Evolutionary conservation across 2,113 vertebrate species (phyloP).

Genomic region (Perccottus glenii): DNA sequence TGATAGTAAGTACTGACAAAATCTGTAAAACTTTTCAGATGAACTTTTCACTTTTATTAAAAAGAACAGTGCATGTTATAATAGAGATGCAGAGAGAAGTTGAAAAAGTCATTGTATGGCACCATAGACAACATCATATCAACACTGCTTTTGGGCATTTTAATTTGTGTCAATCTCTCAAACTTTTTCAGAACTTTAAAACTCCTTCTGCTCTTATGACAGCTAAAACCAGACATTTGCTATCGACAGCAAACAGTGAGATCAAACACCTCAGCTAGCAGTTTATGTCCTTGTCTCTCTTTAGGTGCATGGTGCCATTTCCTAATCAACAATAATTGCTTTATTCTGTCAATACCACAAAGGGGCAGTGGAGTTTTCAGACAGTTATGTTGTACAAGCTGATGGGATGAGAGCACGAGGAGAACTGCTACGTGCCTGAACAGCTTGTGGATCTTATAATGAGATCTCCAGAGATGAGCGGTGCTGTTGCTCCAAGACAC

Average conservation of each 20-base stretch:
- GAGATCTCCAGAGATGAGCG: conserved; percentile 78
- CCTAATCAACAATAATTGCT: conserved; percentile 69
- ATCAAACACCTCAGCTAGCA: conserved; percentile 39
- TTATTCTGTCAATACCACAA: conserved; percentile 57
- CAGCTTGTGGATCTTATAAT: conserved; percentile 79
- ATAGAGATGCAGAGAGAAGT: background rate
- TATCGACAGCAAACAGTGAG: conserved; percentile 31
- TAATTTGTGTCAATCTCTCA: conserved; percentile 30
- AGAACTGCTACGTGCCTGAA: conserved; percentile 55
- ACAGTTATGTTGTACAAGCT: conserved; percentile 56
- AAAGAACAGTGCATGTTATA: too few relatives aligned
- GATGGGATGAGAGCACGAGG: conserved; percentile 59
- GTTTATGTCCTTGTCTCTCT: conserved; percentile 54
- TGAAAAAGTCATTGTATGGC: background rate
- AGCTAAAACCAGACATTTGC: background rate
- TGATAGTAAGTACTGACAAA: too few relatives aligned
- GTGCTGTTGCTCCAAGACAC: conserved; percentile 73
- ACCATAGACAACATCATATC: background rate
- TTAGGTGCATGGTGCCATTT: conserved; percentile 52
- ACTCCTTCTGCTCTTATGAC: background rate
- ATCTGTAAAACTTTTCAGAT: too few relatives aligned
- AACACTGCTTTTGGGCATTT: conserved; percentile 1
- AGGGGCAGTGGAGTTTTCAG: conserved; percentile 43
- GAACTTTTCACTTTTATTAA: too few relatives aligned
- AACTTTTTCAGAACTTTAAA: conserved; percentile 39